A percentile compares a stretch with the other conserved stretches of the same genome.
Conservation (phyloP, 2,888 invertebrate genomes). For the Agriopis marginaria region DNA sequence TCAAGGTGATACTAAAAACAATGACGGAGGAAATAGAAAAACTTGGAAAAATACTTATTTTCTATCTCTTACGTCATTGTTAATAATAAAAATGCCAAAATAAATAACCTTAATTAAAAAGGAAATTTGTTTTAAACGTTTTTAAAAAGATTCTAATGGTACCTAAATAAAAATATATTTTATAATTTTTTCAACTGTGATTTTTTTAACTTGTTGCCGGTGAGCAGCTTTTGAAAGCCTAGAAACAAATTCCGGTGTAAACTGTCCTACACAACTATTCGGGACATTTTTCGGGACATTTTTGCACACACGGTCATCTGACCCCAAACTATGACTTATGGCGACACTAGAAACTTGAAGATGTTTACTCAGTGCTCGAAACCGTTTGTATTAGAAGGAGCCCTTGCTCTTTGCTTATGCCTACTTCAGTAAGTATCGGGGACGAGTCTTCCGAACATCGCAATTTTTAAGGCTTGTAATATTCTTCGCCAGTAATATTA, state of each 20-base stretch:
- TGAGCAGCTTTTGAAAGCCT: not conserved
- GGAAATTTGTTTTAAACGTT: not conserved
- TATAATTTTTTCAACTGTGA: too few species aligned
- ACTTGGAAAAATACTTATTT: too few species aligned
- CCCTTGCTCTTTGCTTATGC: slow-evolving; percentile 7
- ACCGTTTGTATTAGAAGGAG: slow-evolving; percentile 15
- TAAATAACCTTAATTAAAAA: not conserved
- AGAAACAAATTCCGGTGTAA: not conserved
- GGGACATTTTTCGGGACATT: too few species aligned
- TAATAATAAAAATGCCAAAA: too few species aligned
- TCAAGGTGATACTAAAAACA: too few species aligned
- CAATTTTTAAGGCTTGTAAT: slow-evolving; percentile 27
- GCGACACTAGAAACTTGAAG: slow-evolving; percentile 11
- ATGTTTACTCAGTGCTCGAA: slow-evolving; percentile 23
- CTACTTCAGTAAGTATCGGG: slow-evolving; percentile 20
- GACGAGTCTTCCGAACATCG: slow-evolving; percentile 20
- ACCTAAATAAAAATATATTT: too few species aligned
- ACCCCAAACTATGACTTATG: slow-evolving; percentile 1
- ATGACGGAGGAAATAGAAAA: too few species aligned
- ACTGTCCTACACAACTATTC: slow-evolving; percentile 3
- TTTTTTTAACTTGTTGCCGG: too few species aligned
- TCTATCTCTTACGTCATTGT: too few species aligned
- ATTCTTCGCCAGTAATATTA: slow-evolving; percentile 25
- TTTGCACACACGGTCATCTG: too few species aligned
- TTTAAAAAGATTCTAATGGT: too few species aligned